phyloP scores from a whole-genome alignment of 1,140 invertebrate species.

The Luehdorfia chinensis region DNA sequence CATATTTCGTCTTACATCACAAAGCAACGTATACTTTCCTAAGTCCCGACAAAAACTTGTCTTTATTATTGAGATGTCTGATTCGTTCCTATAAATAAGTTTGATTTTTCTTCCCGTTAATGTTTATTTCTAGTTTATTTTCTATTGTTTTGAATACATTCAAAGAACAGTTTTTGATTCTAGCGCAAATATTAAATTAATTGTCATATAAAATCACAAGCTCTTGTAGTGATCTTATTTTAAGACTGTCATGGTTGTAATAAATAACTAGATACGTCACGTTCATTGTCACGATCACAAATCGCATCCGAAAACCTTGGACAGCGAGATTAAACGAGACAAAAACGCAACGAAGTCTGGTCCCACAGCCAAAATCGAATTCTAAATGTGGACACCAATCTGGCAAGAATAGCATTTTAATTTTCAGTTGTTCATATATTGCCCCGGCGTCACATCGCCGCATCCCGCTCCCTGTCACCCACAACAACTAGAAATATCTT shows the following conservation, averaged over 20 bases:
- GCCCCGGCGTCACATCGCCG: constrained; percentile 68
- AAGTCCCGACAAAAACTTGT: too few species aligned
- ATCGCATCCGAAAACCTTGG: constrained; percentile 38
- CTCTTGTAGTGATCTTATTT: too few species aligned
- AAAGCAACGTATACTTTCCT: too few species aligned
- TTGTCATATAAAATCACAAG: too few species aligned
- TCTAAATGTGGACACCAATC: constrained; percentile 71
- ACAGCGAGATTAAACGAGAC: constrained; percentile 36
- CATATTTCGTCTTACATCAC: too few species aligned
- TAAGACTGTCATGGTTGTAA: constrained; percentile 20
- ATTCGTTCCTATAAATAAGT: too few species aligned
- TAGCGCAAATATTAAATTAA: too few species aligned
- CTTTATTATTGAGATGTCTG: too few species aligned
- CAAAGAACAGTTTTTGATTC: too few species aligned
- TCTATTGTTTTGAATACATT: too few species aligned
- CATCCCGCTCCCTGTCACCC: constrained; percentile 51
- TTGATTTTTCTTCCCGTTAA: too few species aligned
- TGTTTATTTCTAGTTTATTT: too few species aligned
- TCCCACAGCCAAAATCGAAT: constrained; percentile 56
- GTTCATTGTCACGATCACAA: constrained; percentile 39
- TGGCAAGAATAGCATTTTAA: constrained; percentile 75
- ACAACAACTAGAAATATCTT: constrained; percentile 28
- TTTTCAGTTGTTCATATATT: constrained; percentile 76
- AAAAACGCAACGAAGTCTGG: constrained; percentile 43
- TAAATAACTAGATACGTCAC: constrained; percentile 39